Evolutionary conservation across 2,797 vertebrate genomes (phyloP), one percentile per base, ranked within the genome.

Genomic region (Leptodactylus fallax): DNA sequence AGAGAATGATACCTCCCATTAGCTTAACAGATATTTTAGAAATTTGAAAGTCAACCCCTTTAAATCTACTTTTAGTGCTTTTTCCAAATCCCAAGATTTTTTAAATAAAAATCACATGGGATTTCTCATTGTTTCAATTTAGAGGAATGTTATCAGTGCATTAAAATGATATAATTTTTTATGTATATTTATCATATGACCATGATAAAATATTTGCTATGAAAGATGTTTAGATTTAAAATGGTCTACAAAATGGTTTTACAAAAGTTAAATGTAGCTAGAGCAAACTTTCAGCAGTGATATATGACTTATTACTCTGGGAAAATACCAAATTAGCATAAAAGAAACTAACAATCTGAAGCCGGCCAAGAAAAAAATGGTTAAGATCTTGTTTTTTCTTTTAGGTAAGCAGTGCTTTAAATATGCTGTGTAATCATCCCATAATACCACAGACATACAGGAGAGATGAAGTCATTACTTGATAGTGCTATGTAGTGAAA

Each of bases 321-420:
- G 79, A 63, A 81, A 87, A 87, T 87, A 79, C 45, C 86, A 87
- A 77, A 87, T 87, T 87, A 87, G 86, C 86, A 87, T 87, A 82
- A 19, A 12, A 76, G 3, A 60, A 69, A 51, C 56, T 76, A 53
- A 51, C 53, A 81, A 74, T 77, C 58, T 23, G 7, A 76, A 82
- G 56, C 56, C 16, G 27, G 27, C 51, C 27, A 27, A 67, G 47
- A 56, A 76, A 87, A 82, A 74, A 36, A 21, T 36, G 19, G 53
- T 81, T 49, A 81, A 19, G 55, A 87, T 81, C 79, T 85, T 51
- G 65, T 21, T 79, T 36, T 81, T 25, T 49, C 53, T 11, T 51
- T 11, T 55, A 84, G 67, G 27, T 78, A 51, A 77, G 16, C 55
- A 13, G 74, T 58, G 65, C 56, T 49, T 81, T 69, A 55, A 85